These are phyloP conservation scores for Anoplius nigerrimus DNA, from an alignment of 2,888 invertebrate genomes.

Conservation along the genomic window DNA sequence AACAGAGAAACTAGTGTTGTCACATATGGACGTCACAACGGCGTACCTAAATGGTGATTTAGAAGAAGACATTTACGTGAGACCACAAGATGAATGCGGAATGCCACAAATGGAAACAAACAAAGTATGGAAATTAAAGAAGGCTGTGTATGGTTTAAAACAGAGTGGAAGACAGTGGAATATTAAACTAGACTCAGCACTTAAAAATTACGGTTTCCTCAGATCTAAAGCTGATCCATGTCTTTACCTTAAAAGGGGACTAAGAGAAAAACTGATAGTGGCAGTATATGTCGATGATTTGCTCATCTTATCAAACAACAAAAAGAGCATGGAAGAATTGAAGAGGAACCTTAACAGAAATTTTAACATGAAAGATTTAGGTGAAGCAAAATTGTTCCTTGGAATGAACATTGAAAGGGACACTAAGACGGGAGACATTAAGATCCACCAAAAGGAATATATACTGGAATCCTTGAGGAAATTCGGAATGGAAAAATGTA, in stretches of 20 bases:
- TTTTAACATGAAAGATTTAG: slow-evolving; percentile 48
- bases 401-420: slow-evolving; percentile 43
- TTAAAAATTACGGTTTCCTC: slow-evolving; percentile 12
- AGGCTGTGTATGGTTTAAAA: slow-evolving; percentile 23
- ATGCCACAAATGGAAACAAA: too few relatives aligned
- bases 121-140: too few relatives aligned
- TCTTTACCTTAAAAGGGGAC: too few relatives aligned
- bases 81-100: slow-evolving; percentile 40
- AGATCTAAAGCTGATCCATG: too few relatives aligned
- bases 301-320: slow-evolving; percentile 32
- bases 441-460: slow-evolving; percentile 40
- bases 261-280: too few relatives aligned
- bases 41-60: too few relatives aligned
- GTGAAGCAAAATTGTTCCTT: slow-evolving; percentile 38
- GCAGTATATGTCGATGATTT: slow-evolving; percentile 44
- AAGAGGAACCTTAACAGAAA: slow-evolving; percentile 26
- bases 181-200: slow-evolving; percentile 29
- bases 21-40: neutral
- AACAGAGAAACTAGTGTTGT: neutral
- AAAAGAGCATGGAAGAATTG: slow-evolving; percentile 4
- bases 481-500: slow-evolving; percentile 31
- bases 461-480: slow-evolving; percentile 29
- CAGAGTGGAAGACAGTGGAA: slow-evolving; percentile 37
- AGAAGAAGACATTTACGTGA: slow-evolving; percentile 1
- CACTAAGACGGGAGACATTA: slow-evolving; percentile 15